Evolutionary conservation across 2,113 vertebrate genomes (phyloP).

Genomic region (Oreochromis niloticus): DNA sequence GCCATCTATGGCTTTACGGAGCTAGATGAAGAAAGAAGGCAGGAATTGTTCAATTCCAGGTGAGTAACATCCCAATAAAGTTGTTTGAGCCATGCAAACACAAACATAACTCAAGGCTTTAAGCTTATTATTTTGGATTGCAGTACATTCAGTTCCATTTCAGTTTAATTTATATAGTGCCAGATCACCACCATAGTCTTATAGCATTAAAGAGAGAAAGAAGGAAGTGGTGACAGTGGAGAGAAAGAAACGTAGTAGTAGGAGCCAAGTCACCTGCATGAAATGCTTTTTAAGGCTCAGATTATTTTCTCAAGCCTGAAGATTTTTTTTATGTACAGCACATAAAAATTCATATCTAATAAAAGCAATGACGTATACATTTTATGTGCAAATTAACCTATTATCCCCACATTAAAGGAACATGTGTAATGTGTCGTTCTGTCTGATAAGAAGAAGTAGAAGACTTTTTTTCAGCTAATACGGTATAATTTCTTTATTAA

Average conservation of each 20-base stretch:
- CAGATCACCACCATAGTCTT: neutral
- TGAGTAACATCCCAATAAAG: neutral
- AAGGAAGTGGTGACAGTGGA: neutral
- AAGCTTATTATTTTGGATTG: neutral
- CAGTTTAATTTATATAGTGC: neutral
- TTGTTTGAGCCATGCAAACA: neutral
- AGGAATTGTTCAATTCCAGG: neutral
- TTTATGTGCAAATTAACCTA: neutral
- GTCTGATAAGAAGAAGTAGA: neutral
- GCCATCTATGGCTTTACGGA: conserved; percentile 95
- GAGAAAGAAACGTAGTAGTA: neutral
- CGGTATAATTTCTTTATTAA: neutral
- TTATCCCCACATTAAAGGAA: neutral
- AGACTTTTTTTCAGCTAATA: neutral
- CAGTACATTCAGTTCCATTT: neutral
- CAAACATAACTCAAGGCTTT: neutral
- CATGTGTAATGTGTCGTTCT: neutral
- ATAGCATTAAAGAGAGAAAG: neutral
- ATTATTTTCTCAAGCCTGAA: neutral
- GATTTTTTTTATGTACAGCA: neutral
- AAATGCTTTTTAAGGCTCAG: neutral
- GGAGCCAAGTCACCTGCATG: neutral
- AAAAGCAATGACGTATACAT: neutral
- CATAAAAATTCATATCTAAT: neutral
- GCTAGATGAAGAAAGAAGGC: conserved; percentile 56